Percentiles rank a stretch among this genome's conserved stretches.
Evolutionary conservation across 2,888 invertebrate genomes (phyloP).

Genomic region (Lepidocyrtoides sp.): DNA sequence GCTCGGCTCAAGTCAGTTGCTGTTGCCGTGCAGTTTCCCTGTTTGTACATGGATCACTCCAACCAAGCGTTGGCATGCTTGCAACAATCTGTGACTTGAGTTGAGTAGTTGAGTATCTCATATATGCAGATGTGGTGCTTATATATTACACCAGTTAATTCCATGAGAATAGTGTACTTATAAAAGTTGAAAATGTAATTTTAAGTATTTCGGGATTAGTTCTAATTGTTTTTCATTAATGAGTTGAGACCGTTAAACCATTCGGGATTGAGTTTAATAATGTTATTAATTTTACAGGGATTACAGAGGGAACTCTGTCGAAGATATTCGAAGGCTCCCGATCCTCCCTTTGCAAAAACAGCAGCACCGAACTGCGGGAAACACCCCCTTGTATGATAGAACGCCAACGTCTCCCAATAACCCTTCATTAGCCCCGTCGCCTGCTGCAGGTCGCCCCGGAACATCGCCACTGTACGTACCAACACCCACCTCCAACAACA

Average conservation of each 20-base stretch:
- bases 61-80: background rate
- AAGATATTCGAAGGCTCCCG: constrained; percentile 85
- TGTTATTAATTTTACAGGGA: constrained; percentile 81
- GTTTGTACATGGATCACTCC: background rate
- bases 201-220: constrained; percentile 62
- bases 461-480: constrained; percentile 83
- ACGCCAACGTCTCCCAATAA: constrained; percentile 85
- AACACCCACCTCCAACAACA: constrained; percentile 82
- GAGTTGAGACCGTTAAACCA: constrained; percentile 52
- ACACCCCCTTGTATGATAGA: constrained; percentile 85
- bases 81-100: background rate
- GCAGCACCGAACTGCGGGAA: constrained; percentile 82
- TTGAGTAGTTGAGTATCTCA: no score
- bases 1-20: constrained; percentile 1
- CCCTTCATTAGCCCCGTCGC: constrained; percentile 83
- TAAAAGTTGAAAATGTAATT: constrained; percentile 35
- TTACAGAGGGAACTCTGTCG: constrained; percentile 85
- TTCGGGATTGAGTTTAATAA: constrained; percentile 58
- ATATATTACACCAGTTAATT: no score
- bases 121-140: no score
- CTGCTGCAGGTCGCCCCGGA: constrained; percentile 81
- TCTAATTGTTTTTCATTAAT: constrained; percentile 64
- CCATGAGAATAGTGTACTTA: background rate
- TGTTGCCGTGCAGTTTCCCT: background rate
- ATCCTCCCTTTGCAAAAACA: constrained; percentile 83